Evolutionary conservation across 2,113 vertebrate genomes (phyloP).

Genomic region (Oreocharis arfaki): DNA sequence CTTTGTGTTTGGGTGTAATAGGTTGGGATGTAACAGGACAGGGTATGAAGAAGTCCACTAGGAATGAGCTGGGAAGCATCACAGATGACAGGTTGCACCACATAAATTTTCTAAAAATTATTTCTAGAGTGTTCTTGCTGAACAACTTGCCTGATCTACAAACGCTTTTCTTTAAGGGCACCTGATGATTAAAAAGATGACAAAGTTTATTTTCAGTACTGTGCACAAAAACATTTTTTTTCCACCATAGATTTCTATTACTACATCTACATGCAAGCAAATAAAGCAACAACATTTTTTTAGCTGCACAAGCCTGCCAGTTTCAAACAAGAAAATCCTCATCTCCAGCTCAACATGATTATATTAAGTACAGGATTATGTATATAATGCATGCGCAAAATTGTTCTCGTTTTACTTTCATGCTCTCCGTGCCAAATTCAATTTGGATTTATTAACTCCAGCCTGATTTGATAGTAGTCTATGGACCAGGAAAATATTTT

Average conservation of each 20-base stretch:
- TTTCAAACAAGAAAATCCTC: not conserved
- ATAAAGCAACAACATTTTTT: not conserved
- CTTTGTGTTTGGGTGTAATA: not conserved
- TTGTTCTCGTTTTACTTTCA: not conserved
- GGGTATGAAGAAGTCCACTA: not conserved
- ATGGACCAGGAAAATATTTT: not conserved
- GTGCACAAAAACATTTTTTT: not conserved
- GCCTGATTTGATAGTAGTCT: not conserved
- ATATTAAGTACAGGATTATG: not conserved
- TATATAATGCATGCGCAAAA: not conserved
- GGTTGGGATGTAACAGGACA: not conserved
- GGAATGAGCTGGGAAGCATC: not conserved
- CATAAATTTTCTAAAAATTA: not conserved
- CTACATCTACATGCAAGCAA: not conserved
- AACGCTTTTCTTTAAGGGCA: not conserved
- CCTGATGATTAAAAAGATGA: not conserved
- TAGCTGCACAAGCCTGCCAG: not conserved
- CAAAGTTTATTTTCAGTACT: not conserved
- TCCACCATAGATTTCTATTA: not conserved
- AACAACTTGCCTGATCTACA: not conserved
- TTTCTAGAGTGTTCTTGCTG: not conserved
- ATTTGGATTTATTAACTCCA: not conserved
- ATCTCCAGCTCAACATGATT: not conserved
- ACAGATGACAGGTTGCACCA: not conserved
- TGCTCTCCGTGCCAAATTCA: not conserved